Base-by-base conservation (phyloP, 37 sponge, comb jelly and placozoan genomes). In the Chondrilla cf. caribensis region DNA sequence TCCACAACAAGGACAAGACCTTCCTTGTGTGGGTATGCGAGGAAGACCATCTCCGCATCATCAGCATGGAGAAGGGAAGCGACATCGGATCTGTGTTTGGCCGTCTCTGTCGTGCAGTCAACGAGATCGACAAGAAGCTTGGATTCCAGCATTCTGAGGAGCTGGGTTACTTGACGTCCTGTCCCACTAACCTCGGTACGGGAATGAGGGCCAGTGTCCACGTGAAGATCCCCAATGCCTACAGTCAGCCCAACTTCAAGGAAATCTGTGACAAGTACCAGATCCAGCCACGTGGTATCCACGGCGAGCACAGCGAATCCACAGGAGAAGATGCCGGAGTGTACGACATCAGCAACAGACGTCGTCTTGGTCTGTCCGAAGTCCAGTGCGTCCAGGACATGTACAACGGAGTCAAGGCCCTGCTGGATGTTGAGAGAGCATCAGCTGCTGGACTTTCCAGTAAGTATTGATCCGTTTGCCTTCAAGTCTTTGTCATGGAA, bases 121-220 rank as follows among this genome's bases (percentile, higher is more conserved):
- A 81, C 70, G 77, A 87, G 67, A 54, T 89, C 17, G 96, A 95
- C 28, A 88, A 86, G 81, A 31, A 77, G 15, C 60, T 78, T 3
- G 87, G 87, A 8, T 92, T 96, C 80, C 76, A 85, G 89, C 85
- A 81, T 75, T 89, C 86, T 24, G 83, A 85, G 3, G 88, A 92
- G 32, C 86, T 93, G 55, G 96, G 96, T 17, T 96, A 85, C 82
- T 79, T 96, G 82, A 60, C 85, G 22, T 83, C 91, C 67, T 96
- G 96, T 59, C 96, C 96, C 67, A 86, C 96, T 40, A 96, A 96
- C 87, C 96, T 96, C 38, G 96, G 96, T 26, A 96, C 96, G 8
- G 96, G 93, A 17, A 86, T 96, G 90, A 78, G 91, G 59, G 92
- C 93, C 43, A 87, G 89, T 3, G 91, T 96, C 7, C 91, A 90